Evolutionary conservation across 2,797 vertebrate genomes (phyloP).

Genomic region (Iguana delicatissima): DNA sequence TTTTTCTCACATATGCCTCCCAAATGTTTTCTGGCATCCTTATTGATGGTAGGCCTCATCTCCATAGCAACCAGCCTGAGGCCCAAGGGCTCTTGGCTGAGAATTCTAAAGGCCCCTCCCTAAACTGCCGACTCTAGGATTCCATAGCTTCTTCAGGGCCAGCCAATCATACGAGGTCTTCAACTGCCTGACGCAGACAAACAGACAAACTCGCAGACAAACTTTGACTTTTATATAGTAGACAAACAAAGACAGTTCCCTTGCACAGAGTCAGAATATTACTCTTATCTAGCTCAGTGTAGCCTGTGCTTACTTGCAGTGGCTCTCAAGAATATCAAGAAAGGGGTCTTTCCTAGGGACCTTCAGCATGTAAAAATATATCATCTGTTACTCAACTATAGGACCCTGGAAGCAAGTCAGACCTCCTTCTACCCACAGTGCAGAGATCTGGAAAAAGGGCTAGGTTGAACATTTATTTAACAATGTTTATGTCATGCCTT

Average conservation of each 20-base stretch:
- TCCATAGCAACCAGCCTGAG: too few relatives aligned
- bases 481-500: background rate
- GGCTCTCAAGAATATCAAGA: background rate
- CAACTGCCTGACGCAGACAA: too few relatives aligned
- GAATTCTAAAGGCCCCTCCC: too few relatives aligned
- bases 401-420: background rate
- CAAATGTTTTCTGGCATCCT: too few relatives aligned
- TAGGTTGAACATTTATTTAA: background rate
- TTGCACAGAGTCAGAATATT: background rate
- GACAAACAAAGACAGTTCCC: background rate
- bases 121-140: too few relatives aligned
- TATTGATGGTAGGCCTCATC: too few relatives aligned
- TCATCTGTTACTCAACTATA: background rate
- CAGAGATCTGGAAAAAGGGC: background rate
- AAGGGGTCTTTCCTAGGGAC: background rate
- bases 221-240: too few relatives aligned
- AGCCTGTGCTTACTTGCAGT: background rate
- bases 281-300: background rate
- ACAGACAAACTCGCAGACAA: too few relatives aligned
- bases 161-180: too few relatives aligned
- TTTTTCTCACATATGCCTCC: too few relatives aligned
- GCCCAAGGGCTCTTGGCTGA: too few relatives aligned
- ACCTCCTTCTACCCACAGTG: background rate
- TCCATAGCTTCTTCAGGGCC: too few relatives aligned
- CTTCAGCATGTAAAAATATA: background rate